Evolutionary conservation across 2,797 vertebrate species (phyloP).

Genomic region (Mastacembelus armatus): DNA sequence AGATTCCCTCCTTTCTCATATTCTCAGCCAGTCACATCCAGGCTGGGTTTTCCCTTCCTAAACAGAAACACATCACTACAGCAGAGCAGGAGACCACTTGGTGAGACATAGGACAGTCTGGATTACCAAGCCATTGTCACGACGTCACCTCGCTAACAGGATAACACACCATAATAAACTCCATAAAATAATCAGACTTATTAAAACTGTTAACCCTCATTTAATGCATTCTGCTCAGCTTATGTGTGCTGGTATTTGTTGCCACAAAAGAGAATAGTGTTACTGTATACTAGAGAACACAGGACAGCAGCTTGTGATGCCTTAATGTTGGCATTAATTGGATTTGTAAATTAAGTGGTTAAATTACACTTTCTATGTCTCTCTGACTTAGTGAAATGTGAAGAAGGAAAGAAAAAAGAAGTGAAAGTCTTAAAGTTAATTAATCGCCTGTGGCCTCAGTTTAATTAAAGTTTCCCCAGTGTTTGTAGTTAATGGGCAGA

Average conservation of each 20-base stretch:
- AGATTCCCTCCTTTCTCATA: constrained; percentile 5
- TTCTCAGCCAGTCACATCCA: constrained; percentile 15
- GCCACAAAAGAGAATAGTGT: constrained; percentile 70
- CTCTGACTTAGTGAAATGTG: constrained; percentile 62
- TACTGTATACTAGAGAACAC: constrained; percentile 60
- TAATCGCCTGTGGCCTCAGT: constrained; percentile 71
- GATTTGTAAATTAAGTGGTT: constrained; percentile 79
- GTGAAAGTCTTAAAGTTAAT: constrained; percentile 79
- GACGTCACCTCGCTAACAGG: constrained; percentile 76
- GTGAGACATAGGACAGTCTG: constrained; percentile 42
- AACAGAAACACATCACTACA: background rate
- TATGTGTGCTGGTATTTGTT: constrained; percentile 54
- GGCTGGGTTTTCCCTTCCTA: constrained; percentile 10
- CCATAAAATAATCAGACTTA: constrained; percentile 80
- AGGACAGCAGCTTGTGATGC: constrained; percentile 74
- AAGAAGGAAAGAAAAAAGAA: constrained; percentile 55
- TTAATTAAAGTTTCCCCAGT: constrained; percentile 80
- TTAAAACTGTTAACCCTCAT: constrained; percentile 77
- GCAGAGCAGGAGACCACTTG: constrained; percentile 24
- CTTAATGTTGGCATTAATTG: constrained; percentile 79
- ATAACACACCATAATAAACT: constrained; percentile 79
- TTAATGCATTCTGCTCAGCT: constrained; percentile 69
- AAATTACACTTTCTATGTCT: constrained; percentile 68
- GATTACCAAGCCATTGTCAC: constrained; percentile 61
- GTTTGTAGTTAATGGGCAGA: constrained; percentile 77